A percentile compares a stretch with the other conserved stretches of the same genome.
phyloP scores from a whole-genome alignment of 2,113 vertebrate genomes.

The chimpanzee (Pan troglodytes) region NHGRI_mPanTro3-v2.1_pri NC_072413.2:20862001-20862500 shows the following conservation, averaged over 20 bases:
- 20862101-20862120: neutral
- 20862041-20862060: neutral
- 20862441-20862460: neutral
- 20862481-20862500: neutral
- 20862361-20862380: neutral
- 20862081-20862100: neutral
- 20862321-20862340: neutral
- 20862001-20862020: neutral
- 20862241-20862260: neutral
- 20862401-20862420: neutral
- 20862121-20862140: neutral
- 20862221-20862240: neutral
- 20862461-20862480: neutral
- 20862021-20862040: slow-evolving; percentile 10
- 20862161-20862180: neutral
- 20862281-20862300: neutral
- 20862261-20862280: neutral
- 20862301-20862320: neutral
- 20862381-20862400: neutral
- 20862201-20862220: neutral
- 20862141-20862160: neutral
- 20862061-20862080: neutral
- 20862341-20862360: neutral
- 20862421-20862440: neutral
- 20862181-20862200: neutral